Percentiles rank a stretch among this genome's conserved stretches.
Evolutionary conservation across 2,888 invertebrate species (phyloP).

Genomic region (Caenorhabditis sp.): DNA sequence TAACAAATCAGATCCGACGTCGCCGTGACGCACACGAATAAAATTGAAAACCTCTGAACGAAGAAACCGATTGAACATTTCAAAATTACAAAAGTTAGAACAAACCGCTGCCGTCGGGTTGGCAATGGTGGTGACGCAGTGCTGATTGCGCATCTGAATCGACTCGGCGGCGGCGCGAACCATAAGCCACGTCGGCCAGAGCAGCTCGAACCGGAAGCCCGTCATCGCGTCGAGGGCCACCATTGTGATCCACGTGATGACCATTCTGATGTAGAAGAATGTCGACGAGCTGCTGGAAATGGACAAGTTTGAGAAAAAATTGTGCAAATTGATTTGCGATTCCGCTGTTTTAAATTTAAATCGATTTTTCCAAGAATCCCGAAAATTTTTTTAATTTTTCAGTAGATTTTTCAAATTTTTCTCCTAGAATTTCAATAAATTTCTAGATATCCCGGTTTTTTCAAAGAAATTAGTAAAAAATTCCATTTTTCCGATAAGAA

Average conservation of each 20-base stretch:
- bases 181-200: slow-evolving; percentile 98
- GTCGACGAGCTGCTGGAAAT: slow-evolving; percentile 61
- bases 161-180: slow-evolving; percentile 96
- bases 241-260: slow-evolving; percentile 74
- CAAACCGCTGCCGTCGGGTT: slow-evolving; percentile 65
- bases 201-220: slow-evolving; percentile 98
- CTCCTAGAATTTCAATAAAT: no score
- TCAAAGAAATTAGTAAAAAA: no score
- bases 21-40: slow-evolving; percentile 97
- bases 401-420: not conserved
- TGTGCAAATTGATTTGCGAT: not conserved
- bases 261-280: slow-evolving; percentile 73
- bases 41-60: slow-evolving; percentile 96
- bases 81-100: not conserved
- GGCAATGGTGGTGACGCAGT: slow-evolving; percentile 62
- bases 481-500: not conserved
- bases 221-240: slow-evolving; percentile 86
- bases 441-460: no score
- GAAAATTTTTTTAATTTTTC: no score
- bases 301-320: not conserved
- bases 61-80: no score
- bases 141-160: slow-evolving; percentile 93
- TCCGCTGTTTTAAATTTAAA: no score
- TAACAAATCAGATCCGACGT: slow-evolving; percentile 99
- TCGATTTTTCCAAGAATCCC: no score